phyloP scores from a whole-genome alignment of 1,140 invertebrate genomes.

The Sycophaga agraensis region DNA sequence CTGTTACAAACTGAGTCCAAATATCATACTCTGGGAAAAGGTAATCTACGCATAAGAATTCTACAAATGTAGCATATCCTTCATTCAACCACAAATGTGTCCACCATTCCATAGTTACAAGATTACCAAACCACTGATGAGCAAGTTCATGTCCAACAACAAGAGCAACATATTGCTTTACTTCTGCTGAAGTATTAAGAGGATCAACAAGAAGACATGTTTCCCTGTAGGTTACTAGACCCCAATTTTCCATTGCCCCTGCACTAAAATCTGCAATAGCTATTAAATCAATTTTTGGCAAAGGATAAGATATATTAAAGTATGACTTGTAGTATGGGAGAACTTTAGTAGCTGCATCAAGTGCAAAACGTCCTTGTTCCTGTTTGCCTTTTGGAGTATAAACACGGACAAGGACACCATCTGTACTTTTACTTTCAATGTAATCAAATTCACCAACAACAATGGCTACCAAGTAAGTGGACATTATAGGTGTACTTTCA shows the following conservation, averaged over 20 bases:
- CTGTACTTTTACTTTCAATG: slow-evolving; percentile 77
- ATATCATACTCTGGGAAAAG: slow-evolving; percentile 91
- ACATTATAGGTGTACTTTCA: slow-evolving; percentile 91
- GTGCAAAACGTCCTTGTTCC: slow-evolving; percentile 88
- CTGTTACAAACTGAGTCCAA: slow-evolving; percentile 89
- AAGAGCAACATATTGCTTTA: slow-evolving; percentile 84
- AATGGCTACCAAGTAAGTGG: slow-evolving; percentile 91
- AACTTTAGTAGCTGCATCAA: slow-evolving; percentile 83
- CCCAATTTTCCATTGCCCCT: slow-evolving; percentile 98
- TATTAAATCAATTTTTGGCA: slow-evolving; percentile 95
- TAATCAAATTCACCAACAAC: slow-evolving; percentile 94
- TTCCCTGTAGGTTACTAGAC: slow-evolving; percentile 80
- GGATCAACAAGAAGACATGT: slow-evolving; percentile 82
- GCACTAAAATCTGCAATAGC: slow-evolving; percentile 91
- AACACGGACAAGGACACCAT: slow-evolving; percentile 85
- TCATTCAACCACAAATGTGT: slow-evolving; percentile 89
- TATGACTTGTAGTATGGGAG: slow-evolving; percentile 93
- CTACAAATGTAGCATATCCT: slow-evolving; percentile 88
- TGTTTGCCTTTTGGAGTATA: slow-evolving; percentile 91
- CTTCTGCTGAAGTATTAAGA: slow-evolving; percentile 78
- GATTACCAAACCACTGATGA: slow-evolving; percentile 87
- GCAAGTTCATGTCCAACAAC: slow-evolving; percentile 87
- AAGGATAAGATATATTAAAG: slow-evolving; percentile 91
- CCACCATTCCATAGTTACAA: slow-evolving; percentile 93
- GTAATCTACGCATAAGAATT: slow-evolving; percentile 84